These are phyloP conservation scores for Anarrhichthys ocellatus DNA, from an alignment of 2,113 vertebrate species.

Conservation along the genomic window DNA sequence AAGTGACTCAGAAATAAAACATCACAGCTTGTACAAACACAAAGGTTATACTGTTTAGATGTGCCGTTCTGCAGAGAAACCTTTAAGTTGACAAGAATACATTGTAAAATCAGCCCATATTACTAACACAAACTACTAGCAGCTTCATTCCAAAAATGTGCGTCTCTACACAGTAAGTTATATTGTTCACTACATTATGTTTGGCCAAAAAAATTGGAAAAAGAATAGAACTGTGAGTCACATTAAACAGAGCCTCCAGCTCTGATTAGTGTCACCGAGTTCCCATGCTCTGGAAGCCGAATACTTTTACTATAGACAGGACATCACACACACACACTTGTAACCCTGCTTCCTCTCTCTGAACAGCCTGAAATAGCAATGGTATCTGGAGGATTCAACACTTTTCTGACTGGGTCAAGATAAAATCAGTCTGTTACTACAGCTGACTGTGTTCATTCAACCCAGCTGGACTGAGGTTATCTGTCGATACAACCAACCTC, in stretches of 20 bases:
- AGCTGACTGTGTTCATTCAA: background rate
- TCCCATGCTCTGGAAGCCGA: constrained; percentile 63
- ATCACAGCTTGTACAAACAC: background rate
- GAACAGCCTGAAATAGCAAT: constrained; percentile 49
- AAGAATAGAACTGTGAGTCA: background rate
- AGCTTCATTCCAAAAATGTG: background rate
- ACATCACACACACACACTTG: constrained; percentile 20
- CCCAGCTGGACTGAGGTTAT: constrained; percentile 4
- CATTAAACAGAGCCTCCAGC: background rate
- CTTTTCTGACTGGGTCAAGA: constrained; percentile 37
- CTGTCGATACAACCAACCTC: background rate
- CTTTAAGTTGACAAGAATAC: no score
- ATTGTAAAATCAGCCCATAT: background rate
- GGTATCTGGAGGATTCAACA: constrained; percentile 55
- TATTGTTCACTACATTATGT: background rate
- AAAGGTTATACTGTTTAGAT: background rate
- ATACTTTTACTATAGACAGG: constrained; percentile 32
- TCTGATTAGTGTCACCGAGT: constrained; percentile 36
- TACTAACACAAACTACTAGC: background rate
- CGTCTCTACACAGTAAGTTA: background rate
- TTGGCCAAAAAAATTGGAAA: background rate
- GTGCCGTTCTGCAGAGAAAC: background rate
- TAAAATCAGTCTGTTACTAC: background rate
- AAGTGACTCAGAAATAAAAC: background rate
- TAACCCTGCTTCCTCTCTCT: constrained; percentile 32